These are phyloP conservation scores for Plebejus argus DNA, from an alignment of 2,888 invertebrate species.

Conservation along the genomic window DNA sequence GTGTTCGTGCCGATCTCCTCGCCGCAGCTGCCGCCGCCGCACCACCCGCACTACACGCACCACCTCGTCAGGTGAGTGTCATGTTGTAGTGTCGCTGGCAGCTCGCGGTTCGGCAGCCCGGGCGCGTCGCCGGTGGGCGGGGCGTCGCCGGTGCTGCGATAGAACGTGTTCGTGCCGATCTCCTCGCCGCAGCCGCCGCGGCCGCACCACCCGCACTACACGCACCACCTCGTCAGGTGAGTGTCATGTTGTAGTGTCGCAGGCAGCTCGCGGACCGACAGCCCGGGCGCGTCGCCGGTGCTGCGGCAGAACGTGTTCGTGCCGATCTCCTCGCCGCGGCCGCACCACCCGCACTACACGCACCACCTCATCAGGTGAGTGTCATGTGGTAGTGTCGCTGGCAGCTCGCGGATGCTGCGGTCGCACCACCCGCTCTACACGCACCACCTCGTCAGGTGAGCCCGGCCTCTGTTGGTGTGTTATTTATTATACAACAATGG, in stretches of 20 bases:
- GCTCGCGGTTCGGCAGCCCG: constrained; percentile 95
- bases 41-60: constrained; percentile 50
- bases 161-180: constrained; percentile 96
- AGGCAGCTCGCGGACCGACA: constrained; percentile 95
- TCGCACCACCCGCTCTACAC: constrained; percentile 51
- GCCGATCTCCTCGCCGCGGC: constrained; percentile 88
- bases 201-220: constrained; percentile 51
- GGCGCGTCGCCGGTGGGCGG: constrained; percentile 86
- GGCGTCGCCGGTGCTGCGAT: constrained; percentile 83
- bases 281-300: constrained; percentile 92
- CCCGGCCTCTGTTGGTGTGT: not conserved
- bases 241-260: constrained; percentile 90
- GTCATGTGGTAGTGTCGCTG: constrained; percentile 90
- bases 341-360: constrained; percentile 51
- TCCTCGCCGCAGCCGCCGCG: constrained; percentile 83
- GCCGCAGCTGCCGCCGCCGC: constrained; percentile 78
- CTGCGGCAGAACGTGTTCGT: constrained; percentile 94
- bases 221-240: constrained; percentile 56
- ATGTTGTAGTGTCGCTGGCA: constrained; percentile 92
- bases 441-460: constrained; percentile 59
- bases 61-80: no score
- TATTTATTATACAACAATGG: no score
- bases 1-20: constrained; percentile 95
- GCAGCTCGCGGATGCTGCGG: constrained; percentile 88
- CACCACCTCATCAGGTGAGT: no score